Conservation (phyloP, 2,113 vertebrate species). For the Pachycephala philippinensis region DNA sequence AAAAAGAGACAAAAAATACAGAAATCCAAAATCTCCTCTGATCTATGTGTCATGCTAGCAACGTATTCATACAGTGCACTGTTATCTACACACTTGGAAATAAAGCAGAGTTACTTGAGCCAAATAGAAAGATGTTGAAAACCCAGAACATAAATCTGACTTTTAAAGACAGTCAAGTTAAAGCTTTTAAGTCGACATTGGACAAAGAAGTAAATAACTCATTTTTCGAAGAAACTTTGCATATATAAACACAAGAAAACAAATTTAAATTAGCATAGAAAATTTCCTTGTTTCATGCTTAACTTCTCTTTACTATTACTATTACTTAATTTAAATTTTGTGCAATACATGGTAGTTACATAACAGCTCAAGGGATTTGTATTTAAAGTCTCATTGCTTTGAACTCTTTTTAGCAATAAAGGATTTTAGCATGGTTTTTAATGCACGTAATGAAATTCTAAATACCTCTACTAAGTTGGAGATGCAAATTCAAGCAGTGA, state of each 20-base stretch:
- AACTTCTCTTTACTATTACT: background rate
- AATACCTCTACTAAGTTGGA: background rate
- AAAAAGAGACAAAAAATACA: background rate
- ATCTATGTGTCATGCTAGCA: background rate
- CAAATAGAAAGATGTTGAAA: background rate
- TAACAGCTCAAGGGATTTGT: constrained; percentile 26
- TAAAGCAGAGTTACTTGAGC: background rate
- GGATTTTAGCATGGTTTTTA: background rate
- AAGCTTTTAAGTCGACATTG: background rate
- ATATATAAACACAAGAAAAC: background rate
- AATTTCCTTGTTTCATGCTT: background rate
- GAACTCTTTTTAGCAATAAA: constrained; percentile 27
- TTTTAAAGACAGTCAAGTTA: background rate
- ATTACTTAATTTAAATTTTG: background rate
- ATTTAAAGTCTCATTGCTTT: constrained; percentile 40
- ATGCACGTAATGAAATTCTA: constrained; percentile 22
- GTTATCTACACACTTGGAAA: background rate
- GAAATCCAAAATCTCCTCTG: background rate
- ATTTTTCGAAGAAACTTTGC: background rate
- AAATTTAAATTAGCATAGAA: background rate
- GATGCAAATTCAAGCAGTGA: background rate
- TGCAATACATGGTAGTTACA: background rate
- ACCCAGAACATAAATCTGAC: background rate
- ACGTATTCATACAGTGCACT: background rate
- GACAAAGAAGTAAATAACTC: background rate